A percentile compares a stretch with the other conserved stretches of the same genome.
Evolutionary conservation across 2,797 vertebrate species (phyloP).

Genomic region (Schizothorax lantsangensis): DNA sequence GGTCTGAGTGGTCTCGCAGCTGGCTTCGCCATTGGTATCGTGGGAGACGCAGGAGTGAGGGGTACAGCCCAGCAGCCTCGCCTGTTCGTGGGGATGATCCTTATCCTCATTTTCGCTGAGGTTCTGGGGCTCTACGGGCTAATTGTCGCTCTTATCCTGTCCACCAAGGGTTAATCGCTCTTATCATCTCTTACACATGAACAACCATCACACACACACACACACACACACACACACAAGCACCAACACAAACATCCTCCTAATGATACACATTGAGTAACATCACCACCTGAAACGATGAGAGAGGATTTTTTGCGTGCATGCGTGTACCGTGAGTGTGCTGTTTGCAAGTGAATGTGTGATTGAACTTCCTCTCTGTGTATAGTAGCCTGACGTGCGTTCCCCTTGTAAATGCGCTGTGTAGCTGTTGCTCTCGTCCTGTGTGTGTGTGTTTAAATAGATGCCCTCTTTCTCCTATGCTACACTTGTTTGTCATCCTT

Average conservation of each 20-base stretch:
- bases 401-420: slow-evolving; percentile 83
- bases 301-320: slow-evolving; percentile 47
- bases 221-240: slow-evolving; percentile 29
- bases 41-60: slow-evolving; percentile 95
- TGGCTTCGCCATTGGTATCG: slow-evolving; percentile 97
- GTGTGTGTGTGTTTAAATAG: slow-evolving; percentile 77
- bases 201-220: slow-evolving; percentile 50
- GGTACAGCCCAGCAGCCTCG: slow-evolving; percentile 98
- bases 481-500: slow-evolving; percentile 66
- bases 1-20: slow-evolving; percentile 97
- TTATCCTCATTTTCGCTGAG: slow-evolving; percentile 98
- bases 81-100: slow-evolving; percentile 99
- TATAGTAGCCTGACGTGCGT: slow-evolving; percentile 79
- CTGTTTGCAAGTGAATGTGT: slow-evolving; percentile 46
- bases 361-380: slow-evolving; percentile 76
- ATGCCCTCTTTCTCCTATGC: slow-evolving; percentile 63
- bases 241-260: slow-evolving; percentile 46
- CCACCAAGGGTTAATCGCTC: slow-evolving; percentile 84
- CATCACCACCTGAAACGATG: slow-evolving; percentile 43
- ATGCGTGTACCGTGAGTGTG: slow-evolving; percentile 46
- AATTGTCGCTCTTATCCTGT: slow-evolving; percentile 97
- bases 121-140: slow-evolving; percentile 98
- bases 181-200: slow-evolving; percentile 38
- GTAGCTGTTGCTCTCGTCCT: slow-evolving; percentile 87
- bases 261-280: slow-evolving; percentile 55